A percentile compares a stretch with the other conserved stretches of the same genome.
Conservation (phyloP, 2,888 invertebrate genomes). For the Escarpia spicata region DNA sequence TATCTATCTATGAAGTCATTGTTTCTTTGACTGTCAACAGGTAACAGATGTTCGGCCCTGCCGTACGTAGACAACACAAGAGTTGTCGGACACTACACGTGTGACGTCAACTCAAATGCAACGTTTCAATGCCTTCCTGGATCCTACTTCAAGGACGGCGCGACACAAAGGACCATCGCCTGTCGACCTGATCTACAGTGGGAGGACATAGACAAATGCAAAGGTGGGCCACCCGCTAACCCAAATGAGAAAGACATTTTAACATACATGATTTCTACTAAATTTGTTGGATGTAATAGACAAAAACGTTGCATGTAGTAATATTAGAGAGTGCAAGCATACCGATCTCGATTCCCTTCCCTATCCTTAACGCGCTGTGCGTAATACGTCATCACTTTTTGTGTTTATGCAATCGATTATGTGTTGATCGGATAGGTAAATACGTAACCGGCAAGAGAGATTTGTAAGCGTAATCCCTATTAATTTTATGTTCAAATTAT, state of each 20-base stretch:
- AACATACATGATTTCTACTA: background rate
- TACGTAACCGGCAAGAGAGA: no score
- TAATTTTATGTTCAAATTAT: no score
- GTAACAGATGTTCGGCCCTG: background rate
- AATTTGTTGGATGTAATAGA: background rate
- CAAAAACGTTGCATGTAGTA: no score
- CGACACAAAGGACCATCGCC: background rate
- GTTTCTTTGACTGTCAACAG: background rate
- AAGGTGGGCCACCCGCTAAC: background rate
- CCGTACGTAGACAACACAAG: background rate
- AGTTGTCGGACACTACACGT: background rate
- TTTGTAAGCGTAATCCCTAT: no score
- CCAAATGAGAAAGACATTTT: background rate
- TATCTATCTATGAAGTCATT: background rate
- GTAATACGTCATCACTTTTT: no score
- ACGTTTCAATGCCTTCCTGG: background rate
- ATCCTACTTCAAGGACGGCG: background rate
- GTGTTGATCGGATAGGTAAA: no score
- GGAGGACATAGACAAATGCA: background rate
- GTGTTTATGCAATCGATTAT: no score
- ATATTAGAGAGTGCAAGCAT: no score
- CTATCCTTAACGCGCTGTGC: no score
- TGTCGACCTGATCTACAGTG: background rate
- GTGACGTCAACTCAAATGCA: background rate
- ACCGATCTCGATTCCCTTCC: no score